Base-by-base conservation (phyloP, 2,113 vertebrate species). In the Boulengeromyrus knoepffleri region DNA sequence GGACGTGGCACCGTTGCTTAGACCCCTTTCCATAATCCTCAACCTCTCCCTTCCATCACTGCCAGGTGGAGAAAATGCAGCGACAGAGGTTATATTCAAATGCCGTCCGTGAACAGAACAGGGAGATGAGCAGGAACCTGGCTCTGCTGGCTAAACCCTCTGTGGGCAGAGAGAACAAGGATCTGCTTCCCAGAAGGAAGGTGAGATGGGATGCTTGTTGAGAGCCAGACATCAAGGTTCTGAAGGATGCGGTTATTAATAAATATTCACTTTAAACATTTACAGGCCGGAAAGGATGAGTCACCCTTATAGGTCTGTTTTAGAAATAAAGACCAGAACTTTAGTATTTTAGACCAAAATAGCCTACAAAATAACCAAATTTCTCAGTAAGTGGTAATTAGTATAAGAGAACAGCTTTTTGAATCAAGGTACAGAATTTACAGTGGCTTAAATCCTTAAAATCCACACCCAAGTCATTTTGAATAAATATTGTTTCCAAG, bases 61-160 rank as follows among this genome's bases (percentile, higher is more conserved):
- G 92, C 89, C 95, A 98, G 97, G 96, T 95, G 92, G 95, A 97
- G 95, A 98, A 97, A 93, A 92, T 98, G 85, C 95, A 93, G 91
- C 95, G 94, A 89, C 97, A 97, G 88, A 98, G 95, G 94, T 96
- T 97, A 94, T 99, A 98, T 90, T 96, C 97, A 93, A 95, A 94
- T 90, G 95, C 96, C 90, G 94, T 98, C 91, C 95, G 95, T 0
- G 96, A 98, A 19, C 93, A 96, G 62, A 99, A 98, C 93, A 97
- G 95, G 96, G 97, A 91, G 92, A 95, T 91, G 0, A 93, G 93
- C 0, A 92, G 93, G 74, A 93, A 91, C 0, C 90, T 91, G 42
- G 92, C 93, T 91, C 95, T 95, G 88, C 90, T 92, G 0, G 93
- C 95, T 88, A 91, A 91, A 45, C 96, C 95, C 46, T 88, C 91